Conservation (phyloP, 2,113 vertebrate genomes). For the Podarcis raffonei region DNA sequence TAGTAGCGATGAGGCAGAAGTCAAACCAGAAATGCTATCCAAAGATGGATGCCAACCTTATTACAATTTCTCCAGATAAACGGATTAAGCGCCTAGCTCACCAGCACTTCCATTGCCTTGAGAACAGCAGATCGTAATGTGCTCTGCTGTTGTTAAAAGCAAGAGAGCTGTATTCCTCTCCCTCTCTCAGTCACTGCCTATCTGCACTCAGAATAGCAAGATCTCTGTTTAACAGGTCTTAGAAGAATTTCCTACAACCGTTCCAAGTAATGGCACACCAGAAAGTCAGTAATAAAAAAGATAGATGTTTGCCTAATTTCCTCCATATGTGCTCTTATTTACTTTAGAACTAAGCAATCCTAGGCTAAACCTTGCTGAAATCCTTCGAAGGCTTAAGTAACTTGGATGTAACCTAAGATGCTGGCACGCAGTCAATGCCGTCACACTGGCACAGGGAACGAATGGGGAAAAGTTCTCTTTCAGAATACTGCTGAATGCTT, state of each 20-base stretch:
- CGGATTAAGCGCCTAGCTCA: slow-evolving; percentile 57
- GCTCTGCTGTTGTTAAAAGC: slow-evolving; percentile 27
- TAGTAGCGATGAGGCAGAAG: slow-evolving; percentile 59
- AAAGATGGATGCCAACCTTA: slow-evolving; percentile 52
- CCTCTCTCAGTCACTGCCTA: slow-evolving; percentile 44
- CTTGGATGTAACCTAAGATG: slow-evolving; percentile 69
- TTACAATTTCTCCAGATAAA: slow-evolving; percentile 53
- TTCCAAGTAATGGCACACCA: slow-evolving; percentile 48
- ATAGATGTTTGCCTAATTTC: slow-evolving; percentile 58
- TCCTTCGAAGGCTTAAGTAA: slow-evolving; percentile 61
- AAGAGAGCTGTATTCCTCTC: not conserved
- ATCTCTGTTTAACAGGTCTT: slow-evolving; percentile 45
- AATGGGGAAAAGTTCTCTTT: slow-evolving; percentile 56
- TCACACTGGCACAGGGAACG: slow-evolving; percentile 48
- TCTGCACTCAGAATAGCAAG: slow-evolving; percentile 24
- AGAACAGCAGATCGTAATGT: slow-evolving; percentile 30
- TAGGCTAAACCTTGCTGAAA: slow-evolving; percentile 55
- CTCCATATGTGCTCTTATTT: slow-evolving; percentile 63
- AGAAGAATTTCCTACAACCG: slow-evolving; percentile 54
- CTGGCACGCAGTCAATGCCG: slow-evolving; percentile 61
- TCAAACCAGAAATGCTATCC: slow-evolving; percentile 57
- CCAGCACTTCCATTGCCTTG: slow-evolving; percentile 34
- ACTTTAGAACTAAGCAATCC: slow-evolving; percentile 53
- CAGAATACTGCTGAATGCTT: slow-evolving; percentile 46
- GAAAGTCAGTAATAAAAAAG: slow-evolving; percentile 44